Evolutionary conservation across 1,140 invertebrate genomes (phyloP).

Genomic region (Dendroctonus valens): DNA sequence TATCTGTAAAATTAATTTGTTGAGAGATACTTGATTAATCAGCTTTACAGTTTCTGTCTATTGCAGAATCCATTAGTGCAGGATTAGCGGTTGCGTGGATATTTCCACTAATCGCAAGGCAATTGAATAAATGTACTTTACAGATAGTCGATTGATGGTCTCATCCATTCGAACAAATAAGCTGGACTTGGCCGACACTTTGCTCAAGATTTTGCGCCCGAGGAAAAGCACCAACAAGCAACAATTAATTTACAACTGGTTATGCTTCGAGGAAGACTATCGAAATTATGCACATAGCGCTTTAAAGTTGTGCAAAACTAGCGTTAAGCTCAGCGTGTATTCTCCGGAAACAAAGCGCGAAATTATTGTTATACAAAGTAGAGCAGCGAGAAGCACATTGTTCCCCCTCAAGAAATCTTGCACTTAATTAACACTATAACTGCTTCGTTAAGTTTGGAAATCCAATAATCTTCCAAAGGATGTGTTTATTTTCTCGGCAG

Average conservation of each 20-base stretch:
- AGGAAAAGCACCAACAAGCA: too few relatives aligned
- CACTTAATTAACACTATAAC: slow-evolving; percentile 18
- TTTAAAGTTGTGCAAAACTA: slow-evolving; percentile 12
- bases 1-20: slow-evolving; percentile 7
- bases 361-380: slow-evolving; percentile 18
- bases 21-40: slow-evolving; percentile 13
- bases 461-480: slow-evolving; percentile 11
- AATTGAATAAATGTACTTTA: too few relatives aligned
- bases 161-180: too few relatives aligned
- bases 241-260: too few relatives aligned
- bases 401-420: slow-evolving; percentile 13
- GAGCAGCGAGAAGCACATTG: slow-evolving; percentile 13
- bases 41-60: slow-evolving; percentile 2
- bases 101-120: too few relatives aligned
- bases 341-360: slow-evolving; percentile 11
- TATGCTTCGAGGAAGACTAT: too few relatives aligned
- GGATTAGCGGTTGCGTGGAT: too few relatives aligned
- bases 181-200: too few relatives aligned
- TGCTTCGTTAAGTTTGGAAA: slow-evolving; percentile 9
- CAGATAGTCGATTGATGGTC: too few relatives aligned
- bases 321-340: slow-evolving; percentile 1
- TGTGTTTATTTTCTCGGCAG: background rate
- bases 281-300: too few relatives aligned
- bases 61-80: background rate
- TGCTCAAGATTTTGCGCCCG: too few relatives aligned